Base-by-base conservation (phyloP, 2,888 invertebrate species). In the Onthophagus sagittarius region DNA sequence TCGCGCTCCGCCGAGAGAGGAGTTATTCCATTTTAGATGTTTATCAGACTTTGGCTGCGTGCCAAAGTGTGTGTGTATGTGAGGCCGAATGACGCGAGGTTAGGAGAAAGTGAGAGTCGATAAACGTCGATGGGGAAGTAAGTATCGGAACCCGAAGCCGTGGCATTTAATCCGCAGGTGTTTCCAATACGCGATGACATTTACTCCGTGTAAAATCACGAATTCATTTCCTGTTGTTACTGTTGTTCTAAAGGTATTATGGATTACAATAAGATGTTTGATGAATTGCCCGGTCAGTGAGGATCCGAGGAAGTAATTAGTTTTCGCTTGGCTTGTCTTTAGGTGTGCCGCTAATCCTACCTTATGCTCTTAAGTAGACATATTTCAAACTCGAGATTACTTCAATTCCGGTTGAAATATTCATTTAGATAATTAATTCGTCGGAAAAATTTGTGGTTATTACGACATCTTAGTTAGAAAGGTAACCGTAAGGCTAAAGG, bases 1-100 rank as follows among this genome's bases (percentile, higher is more conserved):
- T 67, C 13, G 67, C 67, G 67, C 67, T 67, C 67, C 15, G 67
- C 31, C 67, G 67, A 67, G 32, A 53, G 39, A 53, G 39, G 39
- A 53, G 39, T 53, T 53, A 32, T 67, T 67, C 32, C 67, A 67
- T 67, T 67, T 67, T 31, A 67, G 67, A 67, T 67, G 32, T 67
- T 67, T 67, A 67, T 67, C 67, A 32, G 13, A 23, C 32, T 31
- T 32, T 11, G 67, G 32, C 32, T 67, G 67, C 67, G 67, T 67
- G 23, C 73, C 70, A 11, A 53, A 53, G 39, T 53, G 39, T 53
- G 23, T 23, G 11, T 53, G 39, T 11, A 53, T 53, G 39, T 53
- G 39, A 53, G 39, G 39, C 39, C 39, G 39, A 23, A 53, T 53
- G 39, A 53, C 39, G 23, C 23, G 39, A 53, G 39, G 39, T 53